Evolutionary conservation across 1,140 invertebrate species (phyloP).

Genomic region (Drosophila pseudoananassae): DNA sequence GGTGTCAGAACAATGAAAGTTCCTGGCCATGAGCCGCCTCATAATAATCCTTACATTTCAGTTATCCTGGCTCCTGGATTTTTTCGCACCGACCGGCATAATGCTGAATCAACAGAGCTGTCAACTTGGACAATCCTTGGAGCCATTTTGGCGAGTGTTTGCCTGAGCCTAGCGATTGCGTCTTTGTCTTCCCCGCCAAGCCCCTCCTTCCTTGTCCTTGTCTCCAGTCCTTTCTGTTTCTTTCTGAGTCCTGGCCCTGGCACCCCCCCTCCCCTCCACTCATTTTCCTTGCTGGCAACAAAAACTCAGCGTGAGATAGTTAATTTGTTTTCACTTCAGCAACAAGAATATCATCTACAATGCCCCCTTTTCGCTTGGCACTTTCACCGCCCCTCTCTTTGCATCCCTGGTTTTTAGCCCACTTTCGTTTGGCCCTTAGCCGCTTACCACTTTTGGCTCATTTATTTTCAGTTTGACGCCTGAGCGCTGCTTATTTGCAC

Average conservation of each 20-base stretch:
- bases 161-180: constrained; percentile 39
- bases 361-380: not conserved
- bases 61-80: not conserved
- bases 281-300: constrained; percentile 37
- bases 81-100: constrained; percentile 16
- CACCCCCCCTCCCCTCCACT: constrained; percentile 13
- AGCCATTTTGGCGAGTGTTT: constrained; percentile 64
- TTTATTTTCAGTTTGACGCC: constrained; percentile 81
- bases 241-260: not conserved
- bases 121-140: constrained; percentile 36
- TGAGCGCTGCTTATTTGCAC: constrained; percentile 79
- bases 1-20: not conserved
- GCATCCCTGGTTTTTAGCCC: not conserved
- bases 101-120: constrained; percentile 64
- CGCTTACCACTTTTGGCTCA: constrained; percentile 71
- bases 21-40: not conserved
- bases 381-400: no score
- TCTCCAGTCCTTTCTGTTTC: not conserved
- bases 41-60: constrained; percentile 23
- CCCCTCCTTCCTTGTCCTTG: not conserved
- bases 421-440: constrained; percentile 33
- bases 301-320: constrained; percentile 81
- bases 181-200: constrained; percentile 24
- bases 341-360: constrained; percentile 62
- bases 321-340: constrained; percentile 82